Base-by-base conservation (phyloP, 2,797 vertebrate species). In the Lagocephalus sceleratus region DNA sequence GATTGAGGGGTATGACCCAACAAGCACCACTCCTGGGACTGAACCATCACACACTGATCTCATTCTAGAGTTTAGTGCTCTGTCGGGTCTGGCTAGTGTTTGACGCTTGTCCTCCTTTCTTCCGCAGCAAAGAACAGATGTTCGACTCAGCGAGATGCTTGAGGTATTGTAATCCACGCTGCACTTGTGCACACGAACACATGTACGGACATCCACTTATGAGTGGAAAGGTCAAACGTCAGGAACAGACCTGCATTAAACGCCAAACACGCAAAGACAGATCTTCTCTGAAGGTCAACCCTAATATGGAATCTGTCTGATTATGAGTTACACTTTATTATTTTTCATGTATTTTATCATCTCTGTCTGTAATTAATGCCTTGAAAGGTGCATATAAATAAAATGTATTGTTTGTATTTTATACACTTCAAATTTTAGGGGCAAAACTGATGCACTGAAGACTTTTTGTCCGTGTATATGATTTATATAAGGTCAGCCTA, bases 91-190 rank as follows among this genome's bases (percentile, higher is more conserved):
- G n/a, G n/a, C n/a, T n/a, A n/a, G n/a, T n/a, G n/a, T 25, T 9
- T 76, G 29, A 32, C 29, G 29, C 38, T 59, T 17, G 20, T 47
- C 47, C 12, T 54, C 71, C 38, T 61, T 53, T 14, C 10, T 40
- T 57, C 82, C 60, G 38, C 82, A 99, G 97, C 97, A 99, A 99
- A 94, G 96, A 84, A 99, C 97, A 39, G 97, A 99, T 75, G 95
- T 98, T 3, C 89, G 97, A 57, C 92, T 99, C 81, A 98, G 96
- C 66, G 97, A 99, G 86, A 98, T 99, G 96, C 89, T 99, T 14
- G 97, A 99, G 95, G 97, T 99, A 90, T 43, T 51, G 47, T 48
- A 44, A 58, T 39, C n/a, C 29, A 40, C 15, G 21, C 21, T 6
- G 0, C 6, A 11, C 15, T 0, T 21, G 9, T 16, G n/a, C 43